These are phyloP conservation scores for Apocheima hispidaria DNA, from an alignment of 2,888 invertebrate species.

Conservation along the genomic window DNA sequence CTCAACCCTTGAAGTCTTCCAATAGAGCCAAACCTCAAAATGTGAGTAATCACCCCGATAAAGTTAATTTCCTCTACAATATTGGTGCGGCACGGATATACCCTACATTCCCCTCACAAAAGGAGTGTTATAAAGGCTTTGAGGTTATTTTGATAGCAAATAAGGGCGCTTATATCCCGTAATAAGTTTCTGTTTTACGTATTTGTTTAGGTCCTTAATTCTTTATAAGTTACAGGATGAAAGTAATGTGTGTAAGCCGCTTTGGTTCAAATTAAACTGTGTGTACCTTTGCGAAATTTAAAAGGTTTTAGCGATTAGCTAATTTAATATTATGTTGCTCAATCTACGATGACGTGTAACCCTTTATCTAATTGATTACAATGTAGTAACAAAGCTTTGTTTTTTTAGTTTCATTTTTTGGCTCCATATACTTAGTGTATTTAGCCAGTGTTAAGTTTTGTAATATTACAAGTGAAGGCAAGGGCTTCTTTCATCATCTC, in stretches of 20 bases:
- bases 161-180: constrained; percentile 40
- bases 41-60: constrained; percentile 25
- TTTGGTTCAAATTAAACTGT: constrained; percentile 8
- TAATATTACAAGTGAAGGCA: too few species aligned
- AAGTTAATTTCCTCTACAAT: constrained; percentile 21
- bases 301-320: too few species aligned
- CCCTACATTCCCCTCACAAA: constrained; percentile 28
- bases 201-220: constrained; percentile 43
- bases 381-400: too few species aligned
- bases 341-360: too few species aligned
- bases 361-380: too few species aligned
- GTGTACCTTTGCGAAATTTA: background rate
- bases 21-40: constrained; percentile 7
- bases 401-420: too few species aligned
- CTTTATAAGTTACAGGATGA: constrained; percentile 16
- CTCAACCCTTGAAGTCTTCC: constrained; percentile 12
- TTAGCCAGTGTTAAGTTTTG: too few species aligned
- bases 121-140: constrained; percentile 39
- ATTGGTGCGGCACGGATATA: constrained; percentile 18
- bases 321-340: too few species aligned
- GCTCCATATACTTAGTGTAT: too few species aligned
- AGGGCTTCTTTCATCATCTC: too few species aligned
- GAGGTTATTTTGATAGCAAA: constrained; percentile 43
- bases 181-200: constrained; percentile 42
- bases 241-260: constrained; percentile 17